These are phyloP conservation scores for Anoplius nigerrimus DNA, from an alignment of 2,888 invertebrate genomes.

Conservation along the genomic window DNA sequence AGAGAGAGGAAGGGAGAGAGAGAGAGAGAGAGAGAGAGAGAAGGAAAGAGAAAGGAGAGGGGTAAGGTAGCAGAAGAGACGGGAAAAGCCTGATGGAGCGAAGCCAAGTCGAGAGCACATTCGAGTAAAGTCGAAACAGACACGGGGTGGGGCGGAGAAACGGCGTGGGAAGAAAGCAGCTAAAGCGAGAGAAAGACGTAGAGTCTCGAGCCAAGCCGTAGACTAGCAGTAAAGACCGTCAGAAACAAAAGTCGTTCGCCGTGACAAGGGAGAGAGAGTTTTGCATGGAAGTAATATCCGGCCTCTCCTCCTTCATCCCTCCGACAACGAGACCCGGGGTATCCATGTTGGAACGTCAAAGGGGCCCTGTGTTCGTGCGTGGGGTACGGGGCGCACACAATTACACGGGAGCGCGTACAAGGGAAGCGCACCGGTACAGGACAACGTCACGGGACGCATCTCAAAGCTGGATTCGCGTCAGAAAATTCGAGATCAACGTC, in stretches of 20 bases:
- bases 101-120: conserved; percentile 31
- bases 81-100: conserved; percentile 38
- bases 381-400: conserved; percentile 6
- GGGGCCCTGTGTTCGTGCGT: background rate
- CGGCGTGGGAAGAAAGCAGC: conserved; percentile 22
- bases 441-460: conserved; percentile 35
- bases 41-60: background rate
- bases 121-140: conserved; percentile 18
- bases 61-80: too few relatives aligned
- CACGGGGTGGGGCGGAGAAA: conserved; percentile 1
- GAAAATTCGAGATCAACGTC: conserved; percentile 38
- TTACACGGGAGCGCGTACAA: background rate
- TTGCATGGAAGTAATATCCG: conserved; percentile 61
- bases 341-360: background rate
- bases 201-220: conserved; percentile 28
- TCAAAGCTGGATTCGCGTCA: conserved; percentile 49
- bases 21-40: background rate
- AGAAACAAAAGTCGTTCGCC: conserved; percentile 64
- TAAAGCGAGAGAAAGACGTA: conserved; percentile 33
- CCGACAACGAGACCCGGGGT: conserved; percentile 5
- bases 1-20: background rate
- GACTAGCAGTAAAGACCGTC: conserved; percentile 35
- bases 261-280: conserved; percentile 46
- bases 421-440: background rate
- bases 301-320: conserved; percentile 30